Evolutionary conservation across 2,888 invertebrate species (phyloP), one percentile per base, ranked within the genome.

Genomic region (Apotomis turbidana): DNA sequence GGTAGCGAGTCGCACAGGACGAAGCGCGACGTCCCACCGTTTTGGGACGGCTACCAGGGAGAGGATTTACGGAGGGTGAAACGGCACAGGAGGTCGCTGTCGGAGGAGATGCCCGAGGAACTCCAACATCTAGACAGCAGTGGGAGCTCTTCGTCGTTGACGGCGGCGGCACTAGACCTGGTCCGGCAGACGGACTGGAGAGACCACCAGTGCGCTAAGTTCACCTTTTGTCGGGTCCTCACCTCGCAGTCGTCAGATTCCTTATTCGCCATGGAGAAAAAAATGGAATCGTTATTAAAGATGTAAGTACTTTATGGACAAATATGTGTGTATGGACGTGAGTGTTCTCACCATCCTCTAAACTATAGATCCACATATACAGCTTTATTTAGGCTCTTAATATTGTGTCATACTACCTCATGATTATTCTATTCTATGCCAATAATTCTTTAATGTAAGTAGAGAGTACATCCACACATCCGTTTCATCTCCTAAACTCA

Each of bases 151-250:
- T 86, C 90, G 4, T 85, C 87, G 4, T 79, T 93, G 72, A 91
- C 91, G 9, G 85, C 90, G 38, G 90, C 92, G 1, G 93, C 93
- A 1, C 81, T 94, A 86, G 88, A 93, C 74, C 83, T 94, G 76
- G 94, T 94, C 74, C 87, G 85, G 72, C 92, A 90, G 76, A 94
- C 94, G 0, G 95, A 96, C 80, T 97, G 97, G 97, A 94, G 95
- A 46, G 95, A 96, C 85, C 96, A 96, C 3, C 96, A 96, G 68
- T 97, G 97, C 83, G 96, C 97, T 3, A 97, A 97, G 84, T 95
- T 94, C 80, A 94, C 96, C 76, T 96, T 97, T 88, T 97, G 97
- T 86, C 95, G 96, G 80, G 95, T 96, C 58, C 95, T 97, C 94
- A 90, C 95, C 55, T 93, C 95, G 72, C 96, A 96, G 79, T 91